Evolutionary conservation across 2,888 invertebrate species (phyloP).

Genomic region (Rhopalosiphum nymphaeae): DNA sequence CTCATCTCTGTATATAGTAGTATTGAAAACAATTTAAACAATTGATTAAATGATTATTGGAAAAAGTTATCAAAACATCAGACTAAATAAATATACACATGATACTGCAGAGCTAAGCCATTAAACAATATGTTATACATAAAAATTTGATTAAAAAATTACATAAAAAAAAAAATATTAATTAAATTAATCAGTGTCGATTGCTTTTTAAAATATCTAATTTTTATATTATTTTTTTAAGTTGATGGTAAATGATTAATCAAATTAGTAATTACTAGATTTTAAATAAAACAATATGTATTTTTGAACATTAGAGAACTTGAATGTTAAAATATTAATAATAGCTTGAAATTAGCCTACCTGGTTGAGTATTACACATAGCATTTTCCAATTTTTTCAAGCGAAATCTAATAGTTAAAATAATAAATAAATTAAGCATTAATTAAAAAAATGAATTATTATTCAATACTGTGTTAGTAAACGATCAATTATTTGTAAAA

Average conservation of each 20-base stretch:
- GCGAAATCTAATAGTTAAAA: constrained; percentile 46
- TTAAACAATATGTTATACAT: not conserved
- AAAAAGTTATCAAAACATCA: not conserved
- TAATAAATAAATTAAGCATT: constrained; percentile 39
- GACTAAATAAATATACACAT: not conserved
- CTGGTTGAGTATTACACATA: constrained; percentile 46
- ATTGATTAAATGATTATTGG: not conserved
- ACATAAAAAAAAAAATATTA: not conserved
- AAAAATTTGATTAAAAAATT: not conserved
- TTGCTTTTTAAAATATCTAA: not conserved
- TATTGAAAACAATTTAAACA: not conserved
- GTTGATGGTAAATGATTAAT: not conserved
- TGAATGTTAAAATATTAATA: not conserved
- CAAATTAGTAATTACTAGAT: not conserved
- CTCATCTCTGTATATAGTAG: too few relatives aligned
- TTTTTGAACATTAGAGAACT: not conserved
- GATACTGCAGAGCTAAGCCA: not conserved
- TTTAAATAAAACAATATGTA: not conserved
- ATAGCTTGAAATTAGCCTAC: constrained; percentile 35
- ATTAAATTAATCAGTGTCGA: not conserved
- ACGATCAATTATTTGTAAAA: not conserved
- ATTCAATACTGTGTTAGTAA: not conserved
- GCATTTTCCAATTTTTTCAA: constrained; percentile 59
- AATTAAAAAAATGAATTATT: not conserved
- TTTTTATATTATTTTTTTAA: not conserved